Evolutionary conservation across 2,113 vertebrate species (phyloP).

Genomic region (Sigmodon hispidus): DNA sequence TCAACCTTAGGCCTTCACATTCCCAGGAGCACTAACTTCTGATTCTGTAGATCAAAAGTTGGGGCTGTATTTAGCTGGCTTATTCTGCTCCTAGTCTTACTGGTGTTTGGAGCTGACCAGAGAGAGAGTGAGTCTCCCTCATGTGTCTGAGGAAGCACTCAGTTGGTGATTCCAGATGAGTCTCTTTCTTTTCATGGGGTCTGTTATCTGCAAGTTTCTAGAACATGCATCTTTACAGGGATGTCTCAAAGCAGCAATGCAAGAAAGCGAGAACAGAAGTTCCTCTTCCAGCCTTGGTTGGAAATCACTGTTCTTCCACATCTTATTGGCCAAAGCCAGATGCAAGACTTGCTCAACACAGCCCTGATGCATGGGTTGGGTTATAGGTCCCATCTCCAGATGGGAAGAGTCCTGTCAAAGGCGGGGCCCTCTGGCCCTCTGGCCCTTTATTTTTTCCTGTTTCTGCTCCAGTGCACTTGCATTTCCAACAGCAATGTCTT

Average conservation of each 20-base stretch:
- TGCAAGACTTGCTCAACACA: neutral
- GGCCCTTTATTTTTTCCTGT: neutral
- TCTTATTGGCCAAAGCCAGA: neutral
- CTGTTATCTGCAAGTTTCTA: neutral
- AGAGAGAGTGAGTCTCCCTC: neutral
- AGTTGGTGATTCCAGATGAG: neutral
- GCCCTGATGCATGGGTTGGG: neutral
- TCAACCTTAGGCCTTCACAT: neutral
- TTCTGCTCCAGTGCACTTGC: neutral
- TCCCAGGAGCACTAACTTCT: neutral
- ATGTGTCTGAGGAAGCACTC: too few relatives aligned
- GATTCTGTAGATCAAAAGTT: neutral
- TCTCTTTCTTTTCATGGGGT: neutral
- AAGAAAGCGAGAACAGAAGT: neutral
- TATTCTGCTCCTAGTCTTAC: neutral
- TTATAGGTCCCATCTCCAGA: neutral
- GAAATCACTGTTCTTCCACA: neutral
- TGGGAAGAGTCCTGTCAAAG: neutral
- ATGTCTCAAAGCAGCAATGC: neutral
- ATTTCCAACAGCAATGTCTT: constrained; percentile 8
- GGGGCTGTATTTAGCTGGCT: neutral
- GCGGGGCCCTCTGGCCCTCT: accelerated
- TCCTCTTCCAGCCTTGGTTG: neutral
- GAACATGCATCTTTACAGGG: neutral
- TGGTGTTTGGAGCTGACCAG: neutral